These are phyloP conservation scores for Allolobophora icterica DNA, from an alignment of 2,888 invertebrate species.

Conservation along the genomic window DNA sequence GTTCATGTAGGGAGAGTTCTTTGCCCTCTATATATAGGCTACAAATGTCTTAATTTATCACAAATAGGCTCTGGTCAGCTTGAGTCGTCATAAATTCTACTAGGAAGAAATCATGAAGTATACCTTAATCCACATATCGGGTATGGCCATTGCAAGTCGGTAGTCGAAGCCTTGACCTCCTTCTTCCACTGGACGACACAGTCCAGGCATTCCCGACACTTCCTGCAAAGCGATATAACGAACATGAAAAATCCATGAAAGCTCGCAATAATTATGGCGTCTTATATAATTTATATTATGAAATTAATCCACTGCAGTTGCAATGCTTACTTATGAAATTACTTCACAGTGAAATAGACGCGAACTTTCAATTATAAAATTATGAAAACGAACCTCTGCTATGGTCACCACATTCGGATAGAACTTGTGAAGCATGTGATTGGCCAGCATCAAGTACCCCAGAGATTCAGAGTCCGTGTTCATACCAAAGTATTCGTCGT, in stretches of 20 bases:
- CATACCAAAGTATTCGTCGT: slow-evolving; percentile 95
- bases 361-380: neutral
- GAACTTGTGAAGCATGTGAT: slow-evolving; percentile 82
- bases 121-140: slow-evolving; percentile 92
- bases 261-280: neutral
- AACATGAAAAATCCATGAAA: too few species aligned
- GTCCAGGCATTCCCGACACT: slow-evolving; percentile 95
- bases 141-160: slow-evolving; percentile 97
- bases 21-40: too few species aligned
- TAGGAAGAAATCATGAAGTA: too few species aligned
- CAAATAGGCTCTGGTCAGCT: too few species aligned
- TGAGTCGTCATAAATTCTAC: too few species aligned
- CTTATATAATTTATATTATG: neutral
- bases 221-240: slow-evolving; percentile 39
- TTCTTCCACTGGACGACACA: slow-evolving; percentile 89
- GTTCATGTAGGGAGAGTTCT: too few species aligned
- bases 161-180: slow-evolving; percentile 95
- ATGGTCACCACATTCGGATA: slow-evolving; percentile 82
- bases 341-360: neutral
- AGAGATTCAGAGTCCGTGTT: slow-evolving; percentile 95
- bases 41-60: too few species aligned
- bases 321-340: neutral
- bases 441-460: slow-evolving; percentile 91
- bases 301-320: neutral
- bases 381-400: slow-evolving; percentile 76